Base-by-base conservation (phyloP, 1,140 invertebrate species). In the Zaprionus kolodkinae region DNA sequence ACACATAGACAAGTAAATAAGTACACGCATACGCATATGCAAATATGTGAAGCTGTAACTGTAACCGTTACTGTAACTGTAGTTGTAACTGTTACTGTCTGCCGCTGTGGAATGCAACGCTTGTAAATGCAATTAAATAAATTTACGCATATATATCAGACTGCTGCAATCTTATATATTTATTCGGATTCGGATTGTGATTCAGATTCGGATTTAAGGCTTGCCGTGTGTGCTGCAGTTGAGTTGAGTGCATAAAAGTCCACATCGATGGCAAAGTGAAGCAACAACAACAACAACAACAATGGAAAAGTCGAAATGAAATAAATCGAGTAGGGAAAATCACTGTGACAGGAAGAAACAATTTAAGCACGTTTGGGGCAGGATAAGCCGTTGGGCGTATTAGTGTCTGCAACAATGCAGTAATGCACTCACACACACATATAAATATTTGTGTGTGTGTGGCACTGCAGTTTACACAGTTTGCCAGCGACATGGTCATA, bases 311-410 rank as follows among this genome's bases (percentile, higher is more conserved):
- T 72, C 85, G 63, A 73, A 81, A 74, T 78, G 79, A 72, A 78
- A 88, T 89, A 89, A 90, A 89, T 85, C 81, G 85, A 80, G 78
- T 80, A 89, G 61, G 61, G 70, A 67, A 88, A 89, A 89, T 89
- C 85, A 90, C 67, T 89, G 85, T 81, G 84, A 89, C 85, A 89
- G 85, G 64, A 89, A 79, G 86, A 89, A 89, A 90, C 86, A 89
- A 89, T 89, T 89, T 89, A 89, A 89, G 72, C 85, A 85, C 88
- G 70, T 89, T 89, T 89, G 86, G 85, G 85, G 81, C 86, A 89
- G 85, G 85, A 89, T 89, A 89, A 89, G 81, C 81, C 80, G 48
- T 72, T 71, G 57, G 43, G 13, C 36, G 68, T 69, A 77, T 76
- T 79, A 89, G 84, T 88, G 84, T 79, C 80, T 89, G 68, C 67